Base-by-base conservation (phyloP, 2,888 invertebrate genomes). In the Pterobdella sp. region DNA sequence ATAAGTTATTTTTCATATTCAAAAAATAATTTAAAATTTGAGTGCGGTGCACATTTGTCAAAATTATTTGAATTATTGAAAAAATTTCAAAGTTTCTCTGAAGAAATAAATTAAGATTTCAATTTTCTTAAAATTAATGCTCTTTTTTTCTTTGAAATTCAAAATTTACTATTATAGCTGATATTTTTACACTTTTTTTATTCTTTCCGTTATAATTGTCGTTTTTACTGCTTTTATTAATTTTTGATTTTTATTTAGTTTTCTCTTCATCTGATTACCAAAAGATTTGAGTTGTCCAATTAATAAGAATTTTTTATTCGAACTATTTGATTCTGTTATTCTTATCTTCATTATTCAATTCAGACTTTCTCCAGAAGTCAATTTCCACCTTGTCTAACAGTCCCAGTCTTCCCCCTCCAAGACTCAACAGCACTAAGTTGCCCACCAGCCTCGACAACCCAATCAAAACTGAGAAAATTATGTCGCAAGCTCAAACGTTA, bases 121-220 rank as follows among this genome's bases (percentile, higher is more conserved):
- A n/a, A n/a, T n/a, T n/a, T n/a, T n/a, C n/a, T n/a, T n/a, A n/a
- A n/a, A n/a, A n/a, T n/a, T n/a, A n/a, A n/a, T n/a, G n/a, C n/a
- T n/a, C n/a, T n/a, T n/a, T n/a, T n/a, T n/a, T n/a, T n/a, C n/a
- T n/a, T n/a, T n/a, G n/a, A n/a, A n/a, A n/a, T n/a, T n/a, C n/a
- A n/a, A n/a, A n/a, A n/a, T n/a, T n/a, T n/a, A n/a, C 29, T 65
- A 22, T 29, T 7, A 10, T 66, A 34, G 66, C 29, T 69, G 49
- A 69, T 52, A 32, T 69, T 2, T 32, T 69, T 37, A 32, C 49
- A 37, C 34, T 52, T 10, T 52, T 69, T 34, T n/a, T 2, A 65
- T 65, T 35, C 67, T 36, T 35, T 35, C 36, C 68, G 4, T 35
- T 4, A 7, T 35, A 7, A 4, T 37, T 35, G 4, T 37, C 68